Evolutionary conservation across 2,113 vertebrate genomes (phyloP), one percentile per base, ranked within the genome.

Genomic region (Willisornis vidua): DNA sequence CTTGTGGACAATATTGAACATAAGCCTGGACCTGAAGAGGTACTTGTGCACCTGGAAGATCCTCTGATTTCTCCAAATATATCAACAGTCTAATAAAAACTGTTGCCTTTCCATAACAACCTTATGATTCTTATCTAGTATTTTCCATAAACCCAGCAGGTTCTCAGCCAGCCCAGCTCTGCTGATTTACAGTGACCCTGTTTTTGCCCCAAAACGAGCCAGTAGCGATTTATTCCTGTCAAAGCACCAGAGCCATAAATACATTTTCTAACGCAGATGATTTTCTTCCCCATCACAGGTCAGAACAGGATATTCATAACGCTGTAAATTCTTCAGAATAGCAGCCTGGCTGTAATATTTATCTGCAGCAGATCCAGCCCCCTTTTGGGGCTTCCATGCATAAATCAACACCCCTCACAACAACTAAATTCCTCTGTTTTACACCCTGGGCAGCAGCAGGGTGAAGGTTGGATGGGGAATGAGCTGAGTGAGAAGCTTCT

Each of bases 221-320:
- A 79, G 85, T 25, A 51, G 87, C 78, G 85, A 90, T 96, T 95
- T 94, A 94, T 90, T 88, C 66, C 76, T 80, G 92, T 82, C 94
- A 49, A 52, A 95, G 87, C 81, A 83, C 29, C 55, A 12, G 7
- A 74, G 82, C 85, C 54, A 92, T 88, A 92, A 94, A 96, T 86
- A 67, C 66, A 43, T 86, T 63, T 71, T 72, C 72, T 80, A 43
- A 24, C 2, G 14, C 51, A 59, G 76, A 81, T 76, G 31, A 92
- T 86, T 88, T 86, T 54, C 92, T 85, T 94, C 68, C 87, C 65
- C 76, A 68, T 67, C 83, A 45, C 90, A 68, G 85, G 85, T 90
- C 93, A 86, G 93, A 86, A 86, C 58, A 73, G 7, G 41, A 66
- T 57, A 83, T 87, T 85, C 92, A 71, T 74, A 52, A 78, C 2